Conservation (phyloP, 2,113 vertebrate species). For the Caranx melampygus region DNA sequence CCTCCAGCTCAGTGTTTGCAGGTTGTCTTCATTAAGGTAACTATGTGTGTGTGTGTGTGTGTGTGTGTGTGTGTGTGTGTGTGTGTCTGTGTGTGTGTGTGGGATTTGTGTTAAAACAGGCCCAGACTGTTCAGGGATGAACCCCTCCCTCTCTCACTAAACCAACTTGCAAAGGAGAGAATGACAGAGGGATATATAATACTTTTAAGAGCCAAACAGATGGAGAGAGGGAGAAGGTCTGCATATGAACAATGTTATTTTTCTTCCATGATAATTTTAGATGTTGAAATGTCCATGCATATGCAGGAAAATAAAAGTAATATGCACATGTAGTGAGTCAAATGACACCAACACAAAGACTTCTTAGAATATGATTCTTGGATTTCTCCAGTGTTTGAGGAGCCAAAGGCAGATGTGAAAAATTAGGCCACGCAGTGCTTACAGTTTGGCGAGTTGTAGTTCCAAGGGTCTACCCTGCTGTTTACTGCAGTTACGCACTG, state of each 20-base stretch:
- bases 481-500: slow-evolving; percentile 26
- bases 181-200: slow-evolving; percentile 14
- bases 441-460: slow-evolving; percentile 41
- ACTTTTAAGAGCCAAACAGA: slow-evolving; percentile 11
- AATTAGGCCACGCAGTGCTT: slow-evolving; percentile 44
- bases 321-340: neutral
- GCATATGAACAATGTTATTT: neutral
- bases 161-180: slow-evolving; percentile 39
- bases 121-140: slow-evolving; percentile 55
- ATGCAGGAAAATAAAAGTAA: neutral
- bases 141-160: slow-evolving; percentile 45
- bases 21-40: slow-evolving; percentile 32
- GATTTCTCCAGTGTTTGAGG: slow-evolving; percentile 1
- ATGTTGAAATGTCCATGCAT: neutral
- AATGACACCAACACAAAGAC: neutral
- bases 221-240: slow-evolving; percentile 7
- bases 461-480: slow-evolving; percentile 51
- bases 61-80: slow-evolving; percentile 9
- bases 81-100: slow-evolving; percentile 4
- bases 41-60: slow-evolving; percentile 24
- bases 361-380: slow-evolving; percentile 9
- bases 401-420: slow-evolving; percentile 60
- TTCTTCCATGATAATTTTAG: neutral
- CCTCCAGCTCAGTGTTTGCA: slow-evolving; percentile 19
- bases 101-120: slow-evolving; percentile 63